phyloP scores from a whole-genome alignment of 2,888 invertebrate species.

The Dolichomitus sp. region DNA sequence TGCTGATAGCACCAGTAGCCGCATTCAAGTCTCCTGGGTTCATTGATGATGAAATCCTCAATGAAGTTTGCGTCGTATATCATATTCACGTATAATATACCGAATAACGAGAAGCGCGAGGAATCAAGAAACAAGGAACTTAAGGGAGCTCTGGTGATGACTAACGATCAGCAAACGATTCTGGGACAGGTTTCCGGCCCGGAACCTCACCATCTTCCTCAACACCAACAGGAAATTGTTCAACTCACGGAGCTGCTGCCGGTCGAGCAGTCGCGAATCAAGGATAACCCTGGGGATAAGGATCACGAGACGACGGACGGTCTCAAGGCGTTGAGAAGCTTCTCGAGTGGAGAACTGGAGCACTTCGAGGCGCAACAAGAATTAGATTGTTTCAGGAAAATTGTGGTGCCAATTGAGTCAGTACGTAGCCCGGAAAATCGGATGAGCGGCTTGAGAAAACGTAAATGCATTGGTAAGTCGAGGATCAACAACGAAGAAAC shows the following conservation, averaged over 20 bases:
- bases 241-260: slow-evolving; percentile 83
- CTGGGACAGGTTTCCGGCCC: slow-evolving; percentile 68
- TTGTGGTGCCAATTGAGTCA: slow-evolving; percentile 51
- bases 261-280: slow-evolving; percentile 81
- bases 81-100: slow-evolving; percentile 7
- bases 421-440: slow-evolving; percentile 19
- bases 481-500: background rate
- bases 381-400: slow-evolving; percentile 63
- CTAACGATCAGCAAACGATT: slow-evolving; percentile 74
- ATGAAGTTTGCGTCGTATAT: slow-evolving; percentile 8
- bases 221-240: slow-evolving; percentile 77
- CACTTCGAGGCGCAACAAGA: slow-evolving; percentile 63
- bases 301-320: slow-evolving; percentile 80
- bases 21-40: slow-evolving; percentile 34
- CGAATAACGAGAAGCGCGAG: background rate
- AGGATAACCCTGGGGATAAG: slow-evolving; percentile 71
- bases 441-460: slow-evolving; percentile 47
- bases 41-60: slow-evolving; percentile 28
- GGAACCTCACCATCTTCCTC: slow-evolving; percentile 67
- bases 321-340: slow-evolving; percentile 80
- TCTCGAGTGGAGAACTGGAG: slow-evolving; percentile 73
- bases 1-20: background rate
- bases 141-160: slow-evolving; percentile 62
- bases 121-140: slow-evolving; percentile 23
- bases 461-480: slow-evolving; percentile 26